phyloP scores from a whole-genome alignment of 2,113 vertebrate genomes.

The Deroptyus accipitrinus region DNA sequence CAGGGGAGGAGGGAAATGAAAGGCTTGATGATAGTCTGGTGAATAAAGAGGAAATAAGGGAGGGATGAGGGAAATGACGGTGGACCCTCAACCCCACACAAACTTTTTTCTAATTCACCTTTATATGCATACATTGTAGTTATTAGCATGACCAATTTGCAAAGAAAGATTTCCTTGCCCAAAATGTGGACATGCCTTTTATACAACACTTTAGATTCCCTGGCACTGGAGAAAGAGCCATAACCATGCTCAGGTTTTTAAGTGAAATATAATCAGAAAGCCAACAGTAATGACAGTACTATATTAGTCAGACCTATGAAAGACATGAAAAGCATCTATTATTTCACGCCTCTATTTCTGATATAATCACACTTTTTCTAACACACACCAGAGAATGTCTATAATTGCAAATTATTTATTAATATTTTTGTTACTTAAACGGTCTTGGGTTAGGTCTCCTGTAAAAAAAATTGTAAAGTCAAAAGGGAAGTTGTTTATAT shows the following conservation, averaged over 20 bases:
- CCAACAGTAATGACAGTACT: neutral
- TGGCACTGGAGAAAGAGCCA: neutral
- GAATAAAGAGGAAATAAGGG: slow-evolving; percentile 50
- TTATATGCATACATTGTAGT: neutral
- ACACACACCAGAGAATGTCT: neutral
- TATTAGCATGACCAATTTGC: neutral
- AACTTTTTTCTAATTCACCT: neutral
- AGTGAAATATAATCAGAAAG: neutral
- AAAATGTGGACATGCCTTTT: neutral
- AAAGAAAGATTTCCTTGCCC: neutral
- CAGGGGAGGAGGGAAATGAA: slow-evolving; percentile 31
- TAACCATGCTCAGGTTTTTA: neutral
- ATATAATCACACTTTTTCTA: neutral
- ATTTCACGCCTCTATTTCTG: neutral
- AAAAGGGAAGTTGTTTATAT: slow-evolving; percentile 46
- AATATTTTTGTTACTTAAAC: slow-evolving; percentile 51
- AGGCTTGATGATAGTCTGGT: slow-evolving; percentile 24
- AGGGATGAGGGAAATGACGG: neutral
- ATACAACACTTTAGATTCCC: neutral
- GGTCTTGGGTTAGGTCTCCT: neutral
- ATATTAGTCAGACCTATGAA: neutral
- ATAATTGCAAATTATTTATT: slow-evolving; percentile 44
- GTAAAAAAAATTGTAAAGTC: slow-evolving; percentile 30
- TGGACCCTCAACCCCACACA: neutral
- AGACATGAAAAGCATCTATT: neutral